These are phyloP conservation scores for Siniperca undulata DNA, from an alignment of 2,797 vertebrate species.

Conservation along the genomic window DNA sequence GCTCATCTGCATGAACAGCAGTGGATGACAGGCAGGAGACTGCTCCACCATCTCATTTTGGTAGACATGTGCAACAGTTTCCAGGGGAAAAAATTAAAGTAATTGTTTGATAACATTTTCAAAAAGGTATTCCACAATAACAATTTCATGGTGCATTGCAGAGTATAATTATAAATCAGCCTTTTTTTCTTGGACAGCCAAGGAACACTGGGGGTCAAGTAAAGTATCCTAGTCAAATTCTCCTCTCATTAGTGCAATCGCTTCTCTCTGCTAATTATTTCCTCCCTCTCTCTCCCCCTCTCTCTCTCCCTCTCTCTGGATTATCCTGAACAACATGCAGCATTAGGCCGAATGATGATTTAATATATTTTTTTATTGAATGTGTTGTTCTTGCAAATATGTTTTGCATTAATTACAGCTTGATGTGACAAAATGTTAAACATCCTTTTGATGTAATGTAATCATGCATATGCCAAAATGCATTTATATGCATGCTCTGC, in stretches of 20 bases:
- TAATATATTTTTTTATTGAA: constrained; percentile 62
- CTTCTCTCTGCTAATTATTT: constrained; percentile 89
- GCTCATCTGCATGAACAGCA: constrained; percentile 87
- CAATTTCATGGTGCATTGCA: constrained; percentile 90
- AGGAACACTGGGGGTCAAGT: constrained; percentile 87
- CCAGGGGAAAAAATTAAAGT: constrained; percentile 85
- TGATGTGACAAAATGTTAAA: constrained; percentile 80
- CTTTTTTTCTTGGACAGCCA: constrained; percentile 79
- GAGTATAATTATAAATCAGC: constrained; percentile 88
- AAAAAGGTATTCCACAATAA: constrained; percentile 90
- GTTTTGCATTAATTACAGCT: constrained; percentile 79
- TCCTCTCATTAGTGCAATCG: constrained; percentile 88
- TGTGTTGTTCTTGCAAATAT: constrained; percentile 75
- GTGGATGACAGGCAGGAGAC: constrained; percentile 79
- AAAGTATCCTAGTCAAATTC: constrained; percentile 87
- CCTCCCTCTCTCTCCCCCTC: constrained; percentile 63
- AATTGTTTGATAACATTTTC: constrained; percentile 90
- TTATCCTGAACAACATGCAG: constrained; percentile 74
- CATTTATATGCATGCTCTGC: constrained; percentile 65
- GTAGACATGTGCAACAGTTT: constrained; percentile 84
- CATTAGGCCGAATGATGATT: constrained; percentile 70
- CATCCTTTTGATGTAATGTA: constrained; percentile 82
- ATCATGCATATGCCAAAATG: constrained; percentile 69
- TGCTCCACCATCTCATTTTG: constrained; percentile 78
- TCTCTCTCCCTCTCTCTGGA: constrained; percentile 65